A percentile compares a stretch with the other conserved stretches of the same genome.
Conservation (phyloP, 1,140 invertebrate species). For the Pararge aegeria region DNA sequence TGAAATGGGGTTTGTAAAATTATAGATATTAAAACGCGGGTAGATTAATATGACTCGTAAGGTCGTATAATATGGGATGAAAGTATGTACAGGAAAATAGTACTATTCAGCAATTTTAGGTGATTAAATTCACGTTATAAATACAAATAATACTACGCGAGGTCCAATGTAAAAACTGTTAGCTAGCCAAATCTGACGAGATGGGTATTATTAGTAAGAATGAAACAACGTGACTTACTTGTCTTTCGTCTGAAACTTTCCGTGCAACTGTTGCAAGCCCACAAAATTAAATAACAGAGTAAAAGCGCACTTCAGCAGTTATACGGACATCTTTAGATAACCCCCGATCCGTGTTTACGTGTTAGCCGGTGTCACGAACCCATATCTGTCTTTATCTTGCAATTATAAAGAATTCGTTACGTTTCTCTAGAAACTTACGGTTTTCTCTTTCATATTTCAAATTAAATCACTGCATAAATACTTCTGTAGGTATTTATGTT, state of each 20-base stretch:
- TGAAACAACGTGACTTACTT: conserved; percentile 26
- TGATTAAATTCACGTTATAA: too few species aligned
- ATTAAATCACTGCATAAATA: neutral
- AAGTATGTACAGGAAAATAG: too few species aligned
- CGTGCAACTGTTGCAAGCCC: conserved; percentile 19
- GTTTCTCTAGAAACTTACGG: conserved; percentile 12
- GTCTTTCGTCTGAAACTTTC: conserved; percentile 8
- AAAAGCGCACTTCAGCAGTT: conserved; percentile 35
- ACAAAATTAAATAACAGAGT: conserved; percentile 29
- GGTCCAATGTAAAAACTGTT: too few species aligned
- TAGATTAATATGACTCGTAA: too few species aligned
- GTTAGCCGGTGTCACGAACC: conserved; percentile 34
- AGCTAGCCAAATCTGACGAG: too few species aligned
- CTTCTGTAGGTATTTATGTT: too few species aligned
- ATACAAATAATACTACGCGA: too few species aligned
- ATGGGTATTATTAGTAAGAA: too few species aligned
- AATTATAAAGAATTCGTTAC: conserved; percentile 31
- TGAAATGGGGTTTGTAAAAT: too few species aligned
- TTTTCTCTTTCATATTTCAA: conserved; percentile 5
- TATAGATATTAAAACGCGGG: too few species aligned
- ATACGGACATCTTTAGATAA: conserved; percentile 52
- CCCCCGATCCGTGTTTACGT: conserved; percentile 46
- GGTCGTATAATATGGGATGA: too few species aligned
- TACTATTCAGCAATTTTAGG: too few species aligned
- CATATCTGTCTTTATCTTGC: conserved; percentile 40